Evolutionary conservation across 1,140 invertebrate species (phyloP).

Genomic region (Paraescarpia echinospica): DNA sequence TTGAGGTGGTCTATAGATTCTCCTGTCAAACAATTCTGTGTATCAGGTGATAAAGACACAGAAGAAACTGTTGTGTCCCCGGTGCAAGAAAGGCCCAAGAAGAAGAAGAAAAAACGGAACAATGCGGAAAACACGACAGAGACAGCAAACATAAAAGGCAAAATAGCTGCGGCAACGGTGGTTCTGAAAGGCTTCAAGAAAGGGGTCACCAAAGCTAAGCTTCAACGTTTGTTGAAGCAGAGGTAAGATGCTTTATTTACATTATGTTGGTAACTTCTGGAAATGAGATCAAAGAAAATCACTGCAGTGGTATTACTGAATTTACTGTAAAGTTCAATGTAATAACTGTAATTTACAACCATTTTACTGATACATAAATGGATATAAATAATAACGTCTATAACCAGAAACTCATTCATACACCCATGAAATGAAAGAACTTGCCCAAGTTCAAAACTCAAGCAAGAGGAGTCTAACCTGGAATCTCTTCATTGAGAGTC

Average conservation of each 20-base stretch:
- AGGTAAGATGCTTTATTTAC: not conserved
- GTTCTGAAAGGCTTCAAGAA: not conserved
- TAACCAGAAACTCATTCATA: too few species aligned
- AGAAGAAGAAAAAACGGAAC: slow-evolving; percentile 11
- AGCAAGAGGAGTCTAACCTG: too few species aligned
- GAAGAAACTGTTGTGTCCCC: not conserved
- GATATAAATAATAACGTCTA: too few species aligned
- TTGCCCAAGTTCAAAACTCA: too few species aligned
- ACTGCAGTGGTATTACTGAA: too few species aligned
- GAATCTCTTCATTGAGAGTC: too few species aligned
- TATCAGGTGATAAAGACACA: not conserved
- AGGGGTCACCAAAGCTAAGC: not conserved
- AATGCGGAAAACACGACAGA: not conserved
- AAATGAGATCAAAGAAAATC: not conserved
- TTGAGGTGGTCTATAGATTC: not conserved
- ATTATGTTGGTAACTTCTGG: not conserved
- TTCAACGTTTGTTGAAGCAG: not conserved
- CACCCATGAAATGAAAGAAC: too few species aligned
- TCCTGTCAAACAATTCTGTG: not conserved
- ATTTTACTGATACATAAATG: too few species aligned
- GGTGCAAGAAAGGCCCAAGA: not conserved
- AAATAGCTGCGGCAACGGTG: not conserved
- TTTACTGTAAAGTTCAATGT: too few species aligned
- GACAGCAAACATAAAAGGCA: not conserved
- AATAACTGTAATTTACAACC: too few species aligned